These are phyloP conservation scores for Damaliscus lunatus DNA, from an alignment of 2,113 vertebrate genomes.

Conservation along the genomic window DNA sequence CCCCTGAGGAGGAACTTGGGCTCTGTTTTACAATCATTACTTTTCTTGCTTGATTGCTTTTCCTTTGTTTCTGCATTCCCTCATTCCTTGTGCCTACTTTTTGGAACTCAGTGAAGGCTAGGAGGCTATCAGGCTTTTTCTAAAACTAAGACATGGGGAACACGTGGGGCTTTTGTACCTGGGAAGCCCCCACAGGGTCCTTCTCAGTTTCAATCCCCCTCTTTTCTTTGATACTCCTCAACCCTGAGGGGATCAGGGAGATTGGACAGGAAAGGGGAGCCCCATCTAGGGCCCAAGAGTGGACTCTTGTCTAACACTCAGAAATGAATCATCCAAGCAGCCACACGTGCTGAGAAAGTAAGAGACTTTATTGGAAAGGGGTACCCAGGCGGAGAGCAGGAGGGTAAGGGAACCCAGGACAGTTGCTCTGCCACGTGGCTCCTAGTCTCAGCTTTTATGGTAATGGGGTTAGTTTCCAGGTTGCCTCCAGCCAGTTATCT, in stretches of 20 bases:
- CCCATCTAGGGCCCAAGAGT: not conserved
- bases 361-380: not conserved
- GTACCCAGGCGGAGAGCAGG: accelerated
- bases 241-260: not conserved
- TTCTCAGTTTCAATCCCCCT: not conserved
- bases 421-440: not conserved
- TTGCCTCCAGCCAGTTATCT: not conserved
- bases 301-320: not conserved
- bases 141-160: not conserved
- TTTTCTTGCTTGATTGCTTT: not conserved
- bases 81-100: not conserved
- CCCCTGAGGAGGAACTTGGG: not conserved
- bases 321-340: not conserved
- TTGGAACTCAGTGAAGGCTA: not conserved
- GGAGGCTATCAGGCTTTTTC: not conserved
- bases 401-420: not conserved
- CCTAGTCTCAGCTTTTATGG: not conserved
- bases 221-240: not conserved
- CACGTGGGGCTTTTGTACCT: not conserved
- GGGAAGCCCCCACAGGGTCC: not conserved
- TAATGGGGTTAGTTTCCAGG: not conserved
- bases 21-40: not conserved
- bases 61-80: not conserved
- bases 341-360: not conserved
- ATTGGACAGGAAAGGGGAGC: not conserved